Evolutionary conservation across 2,113 vertebrate species (phyloP), one percentile per base, ranked within the genome.

Genomic region (Setophaga coronata): DNA sequence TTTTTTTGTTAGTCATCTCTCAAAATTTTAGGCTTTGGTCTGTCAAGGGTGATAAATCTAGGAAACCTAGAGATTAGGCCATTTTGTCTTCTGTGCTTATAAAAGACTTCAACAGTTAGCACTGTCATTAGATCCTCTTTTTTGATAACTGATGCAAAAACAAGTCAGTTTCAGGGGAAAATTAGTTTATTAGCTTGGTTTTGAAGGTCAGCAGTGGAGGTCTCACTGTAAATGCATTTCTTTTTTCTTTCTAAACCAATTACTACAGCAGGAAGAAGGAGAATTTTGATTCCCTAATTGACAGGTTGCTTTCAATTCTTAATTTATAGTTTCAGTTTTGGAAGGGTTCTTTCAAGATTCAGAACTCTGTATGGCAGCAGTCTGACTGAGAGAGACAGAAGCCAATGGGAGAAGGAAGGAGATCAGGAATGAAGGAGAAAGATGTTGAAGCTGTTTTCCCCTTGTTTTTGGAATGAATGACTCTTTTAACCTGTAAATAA

Each of bases 281-380:
- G 29, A 53, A 51, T 79, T 94, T 73, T 74, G 43, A 95, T 84
- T 87, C 28, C 29, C 21, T 67, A 85, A 79, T 5, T 84, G 77
- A 40, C 28, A 82, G 60, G 42, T 48, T 76, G 33, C 48, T 94
- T 82, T 87, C 65, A 77, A 14, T 54, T 82, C 61, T 82, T 79
- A 84, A 89, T 76, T 87, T 78, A 34, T 81, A 90, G 72, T 82
- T 87, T 84, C 53, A 61, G 48, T 87, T 94, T 87, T 85, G n/a
- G 65, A 84, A 82, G 38, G 57, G 34, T 73, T 57, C 57, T 89
- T 87, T 87, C 40, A 78, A 56, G 61, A 79, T 57, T 87, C 40
- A 91, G 60, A 73, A 62, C 26, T 56, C 14, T 47, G 16, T 65
- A 38, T 67, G 36, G 8, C 50, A 85, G 28, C 15, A 82, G 25